A percentile compares a stretch with the other conserved stretches of the same genome.
Conservation (phyloP, 92 coral and sea anemone species). For the Isaurus tuberculatus region DNA sequence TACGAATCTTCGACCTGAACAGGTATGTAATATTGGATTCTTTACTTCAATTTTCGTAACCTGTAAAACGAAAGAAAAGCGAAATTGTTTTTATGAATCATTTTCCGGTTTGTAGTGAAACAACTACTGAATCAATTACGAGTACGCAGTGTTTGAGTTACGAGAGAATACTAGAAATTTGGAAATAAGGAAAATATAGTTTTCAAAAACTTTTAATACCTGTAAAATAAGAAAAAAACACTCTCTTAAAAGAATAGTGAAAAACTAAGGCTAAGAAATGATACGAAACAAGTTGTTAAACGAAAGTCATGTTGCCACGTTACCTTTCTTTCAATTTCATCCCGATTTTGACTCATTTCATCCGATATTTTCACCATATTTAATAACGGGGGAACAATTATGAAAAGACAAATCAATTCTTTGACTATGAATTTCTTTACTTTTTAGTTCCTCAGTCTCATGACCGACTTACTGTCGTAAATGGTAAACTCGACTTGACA, state of each 20-base stretch:
- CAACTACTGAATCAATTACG: background rate
- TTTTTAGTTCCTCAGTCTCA: background rate
- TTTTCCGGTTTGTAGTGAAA: background rate
- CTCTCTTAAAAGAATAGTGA: background rate
- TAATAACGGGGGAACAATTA: background rate
- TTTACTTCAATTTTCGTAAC: constrained; percentile 68
- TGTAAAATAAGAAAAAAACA: background rate
- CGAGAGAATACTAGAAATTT: background rate
- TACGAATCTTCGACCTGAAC: constrained; percentile 76
- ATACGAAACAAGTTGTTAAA: background rate
- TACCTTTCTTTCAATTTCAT: constrained; percentile 23
- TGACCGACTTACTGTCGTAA: background rate
- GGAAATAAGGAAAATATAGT: background rate
- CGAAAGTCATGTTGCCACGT: background rate
- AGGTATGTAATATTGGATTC: constrained; percentile 75
- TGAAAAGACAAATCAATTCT: background rate
- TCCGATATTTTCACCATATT: constrained; percentile 16
- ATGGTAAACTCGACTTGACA: background rate
- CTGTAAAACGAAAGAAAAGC: constrained; percentile 36
- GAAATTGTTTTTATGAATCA: background rate
- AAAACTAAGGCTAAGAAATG: background rate
- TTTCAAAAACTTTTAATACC: background rate
- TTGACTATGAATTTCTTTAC: background rate
- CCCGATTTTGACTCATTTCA: constrained; percentile 23
- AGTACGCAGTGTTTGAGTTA: background rate